Percentiles rank a stretch among this genome's conserved stretches.
These are phyloP conservation scores for Ectemnius cavifrons DNA, from an alignment of 2,888 invertebrate species.

Conservation along the genomic window DNA sequence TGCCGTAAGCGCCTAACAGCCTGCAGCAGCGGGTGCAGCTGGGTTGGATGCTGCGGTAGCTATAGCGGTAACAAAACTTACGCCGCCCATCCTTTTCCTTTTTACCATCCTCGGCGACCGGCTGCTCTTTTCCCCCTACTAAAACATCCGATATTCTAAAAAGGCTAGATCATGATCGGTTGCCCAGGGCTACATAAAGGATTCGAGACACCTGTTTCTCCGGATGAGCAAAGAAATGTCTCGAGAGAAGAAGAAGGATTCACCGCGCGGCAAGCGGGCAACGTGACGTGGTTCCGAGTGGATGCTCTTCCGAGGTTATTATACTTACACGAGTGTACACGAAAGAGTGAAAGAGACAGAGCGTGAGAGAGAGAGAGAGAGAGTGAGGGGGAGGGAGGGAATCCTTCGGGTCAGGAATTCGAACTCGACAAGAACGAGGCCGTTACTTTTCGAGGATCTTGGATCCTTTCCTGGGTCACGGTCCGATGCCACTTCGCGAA, in stretches of 20 bases:
- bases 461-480: slow-evolving; percentile 53
- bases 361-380: too few relatives aligned
- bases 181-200: not conserved
- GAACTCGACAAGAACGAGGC: slow-evolving; percentile 59
- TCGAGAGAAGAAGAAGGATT: slow-evolving; percentile 44
- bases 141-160: too few relatives aligned
- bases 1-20: slow-evolving; percentile 43
- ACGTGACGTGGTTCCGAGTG: slow-evolving; percentile 68
- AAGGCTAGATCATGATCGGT: too few relatives aligned
- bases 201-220: slow-evolving; percentile 34
- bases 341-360: too few relatives aligned
- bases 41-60: slow-evolving; percentile 36
- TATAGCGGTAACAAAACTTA: slow-evolving; percentile 54
- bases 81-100: slow-evolving; percentile 29
- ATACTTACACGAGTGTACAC: slow-evolving; percentile 10
- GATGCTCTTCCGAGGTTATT: slow-evolving; percentile 62
- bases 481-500: slow-evolving; percentile 40
- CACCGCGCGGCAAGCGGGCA: slow-evolving; percentile 35
- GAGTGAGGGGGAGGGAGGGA: slow-evolving; percentile 46
- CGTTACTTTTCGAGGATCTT: slow-evolving; percentile 64
- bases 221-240: slow-evolving; percentile 29
- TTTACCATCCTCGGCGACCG: slow-evolving; percentile 2
- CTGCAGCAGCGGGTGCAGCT: slow-evolving; percentile 26
- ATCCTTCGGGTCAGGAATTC: slow-evolving; percentile 68
- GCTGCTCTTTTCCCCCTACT: too few relatives aligned